Base-by-base conservation (phyloP, 2,113 vertebrate species). In the Prionailurus viverrinus region DNA sequence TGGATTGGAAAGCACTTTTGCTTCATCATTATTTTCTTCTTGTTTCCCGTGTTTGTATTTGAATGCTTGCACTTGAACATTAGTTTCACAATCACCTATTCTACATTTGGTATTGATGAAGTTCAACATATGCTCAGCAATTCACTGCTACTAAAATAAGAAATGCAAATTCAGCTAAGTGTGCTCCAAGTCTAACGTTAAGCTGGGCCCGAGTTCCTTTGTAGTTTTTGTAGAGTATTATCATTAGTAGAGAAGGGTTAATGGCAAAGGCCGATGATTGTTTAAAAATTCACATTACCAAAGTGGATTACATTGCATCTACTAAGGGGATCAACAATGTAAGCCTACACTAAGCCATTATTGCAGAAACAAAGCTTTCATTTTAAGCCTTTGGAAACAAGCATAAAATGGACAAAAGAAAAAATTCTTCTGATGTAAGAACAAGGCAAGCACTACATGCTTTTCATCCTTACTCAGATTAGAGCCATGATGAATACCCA, bases 281-380 rank as follows among this genome's bases (percentile, higher is more conserved):
- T 99, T 99, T 98, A 98, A 99, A 99, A 99, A 99, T 99, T 99
- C 99, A 98, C 99, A 99, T 99, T 99, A 99, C 98, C 98, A 98
- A 99, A 99, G 99, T 99, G 98, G 99, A 99, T 99, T 99, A 99
- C 98, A 98, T 98, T 98, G 99, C 99, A 98, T 99, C 99, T 98
- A 99, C 99, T 98, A 98, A 99, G 97, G 98, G 98, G 99, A 99
- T 99, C 99, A 99, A 99, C 99, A 98, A 98, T 98, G 98, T 99
- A 99, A 99, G 99, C 99, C 98, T 98, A 99, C 98, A 99, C 99
- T 99, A 99, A 99, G 99, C 98, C 99, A 98, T 99, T 99, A 99
- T 99, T 98, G 98, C 97, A 99, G 99, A 99, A 99, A 99, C 99
- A 99, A 99, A 99, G 99, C 98, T 99, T 99, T 99, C 99, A 99